Conservation (phyloP, 2,113 vertebrate genomes). For the Saimiri boliviensis region DNA sequence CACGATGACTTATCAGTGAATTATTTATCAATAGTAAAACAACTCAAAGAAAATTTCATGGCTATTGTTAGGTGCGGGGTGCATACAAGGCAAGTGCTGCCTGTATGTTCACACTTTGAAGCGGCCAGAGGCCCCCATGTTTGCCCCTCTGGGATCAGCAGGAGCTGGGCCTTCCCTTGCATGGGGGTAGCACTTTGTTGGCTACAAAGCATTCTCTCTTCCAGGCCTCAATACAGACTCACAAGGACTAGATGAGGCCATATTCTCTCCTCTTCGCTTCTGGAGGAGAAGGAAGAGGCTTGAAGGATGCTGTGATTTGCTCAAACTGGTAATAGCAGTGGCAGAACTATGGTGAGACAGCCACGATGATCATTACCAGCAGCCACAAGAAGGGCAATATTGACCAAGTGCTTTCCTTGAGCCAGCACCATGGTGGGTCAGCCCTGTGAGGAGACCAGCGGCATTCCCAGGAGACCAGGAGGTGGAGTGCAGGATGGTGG, state of each 20-base stretch:
- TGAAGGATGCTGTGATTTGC: neutral
- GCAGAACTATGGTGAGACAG: neutral
- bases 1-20: neutral
- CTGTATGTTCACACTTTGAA: neutral
- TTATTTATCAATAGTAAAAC: neutral
- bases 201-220: rapidly evolving
- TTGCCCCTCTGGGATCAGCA: neutral
- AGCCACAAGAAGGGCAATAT: neutral
- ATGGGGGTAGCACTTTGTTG: no score
- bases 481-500: neutral
- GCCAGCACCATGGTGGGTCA: no score
- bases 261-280: neutral
- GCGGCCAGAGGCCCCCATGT: neutral
- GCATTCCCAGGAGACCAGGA: no score
- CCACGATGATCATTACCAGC: neutral
- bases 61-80: neutral
- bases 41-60: neutral
- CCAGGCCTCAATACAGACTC: neutral
- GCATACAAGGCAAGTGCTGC: neutral
- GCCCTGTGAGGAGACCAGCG: neutral
- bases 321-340: neutral
- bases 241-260: no score
- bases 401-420: neutral
- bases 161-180: no score
- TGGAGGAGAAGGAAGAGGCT: neutral